A percentile compares a stretch with the other conserved stretches of the same genome.
phyloP scores from a whole-genome alignment of 35 echinoderm and acorn worm genomes.

The Ophioderma brevispina region DNA sequence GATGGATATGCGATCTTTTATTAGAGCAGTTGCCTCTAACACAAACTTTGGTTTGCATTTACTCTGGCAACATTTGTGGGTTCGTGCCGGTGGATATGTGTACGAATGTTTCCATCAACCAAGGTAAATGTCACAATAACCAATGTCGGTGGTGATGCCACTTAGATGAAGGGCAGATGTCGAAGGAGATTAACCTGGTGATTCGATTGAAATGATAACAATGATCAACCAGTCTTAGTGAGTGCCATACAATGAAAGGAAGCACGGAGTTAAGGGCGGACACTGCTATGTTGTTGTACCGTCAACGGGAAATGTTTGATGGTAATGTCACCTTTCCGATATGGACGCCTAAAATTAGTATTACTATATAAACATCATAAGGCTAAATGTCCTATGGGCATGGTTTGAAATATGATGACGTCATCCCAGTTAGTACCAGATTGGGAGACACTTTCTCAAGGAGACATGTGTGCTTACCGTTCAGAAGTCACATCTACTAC shows the following conservation, averaged over 20 bases:
- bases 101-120: neutral
- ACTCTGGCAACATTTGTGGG: neutral
- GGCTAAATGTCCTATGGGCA: neutral
- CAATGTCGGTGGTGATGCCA: neutral
- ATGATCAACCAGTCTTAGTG: neutral
- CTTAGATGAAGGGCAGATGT: neutral
- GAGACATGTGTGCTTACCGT: neutral
- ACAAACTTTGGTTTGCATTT: neutral
- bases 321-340: neutral
- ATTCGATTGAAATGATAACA: neutral
- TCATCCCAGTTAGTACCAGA: neutral
- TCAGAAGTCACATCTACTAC: neutral
- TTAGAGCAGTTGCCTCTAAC: neutral
- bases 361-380: neutral
- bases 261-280: neutral
- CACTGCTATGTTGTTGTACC: neutral
- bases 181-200: neutral
- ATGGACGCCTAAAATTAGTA: neutral
- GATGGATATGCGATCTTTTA: neutral
- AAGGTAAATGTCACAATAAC: neutral
- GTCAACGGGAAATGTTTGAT: neutral
- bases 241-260: neutral
- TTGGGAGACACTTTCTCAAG: neutral
- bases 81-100: neutral
- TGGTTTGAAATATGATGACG: neutral